Conservation (phyloP, 2,797 vertebrate species). For the Enteromius trimaculatus region DNA sequence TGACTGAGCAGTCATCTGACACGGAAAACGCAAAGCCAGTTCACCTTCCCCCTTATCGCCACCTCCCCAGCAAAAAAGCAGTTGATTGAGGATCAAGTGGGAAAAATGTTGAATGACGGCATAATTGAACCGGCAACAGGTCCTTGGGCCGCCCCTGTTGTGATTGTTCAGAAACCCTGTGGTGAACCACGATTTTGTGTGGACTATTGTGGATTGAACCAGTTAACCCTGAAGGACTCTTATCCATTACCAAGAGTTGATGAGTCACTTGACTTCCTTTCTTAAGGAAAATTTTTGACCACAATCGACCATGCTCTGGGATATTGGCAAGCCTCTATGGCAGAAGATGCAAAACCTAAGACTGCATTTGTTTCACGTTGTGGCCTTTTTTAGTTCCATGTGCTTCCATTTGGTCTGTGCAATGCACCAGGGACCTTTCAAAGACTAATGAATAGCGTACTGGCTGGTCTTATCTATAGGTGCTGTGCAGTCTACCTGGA, state of each 20-base stretch:
- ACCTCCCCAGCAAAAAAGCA: conserved; percentile 40
- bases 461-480: conserved; percentile 13
- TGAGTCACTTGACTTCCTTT: conserved; percentile 54
- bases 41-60: conserved; percentile 25
- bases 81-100: conserved; percentile 45
- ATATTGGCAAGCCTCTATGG: not conserved
- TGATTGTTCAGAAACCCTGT: conserved; percentile 38
- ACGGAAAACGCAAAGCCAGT: conserved; percentile 35
- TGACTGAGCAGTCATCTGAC: conserved; percentile 34
- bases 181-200: conserved; percentile 44
- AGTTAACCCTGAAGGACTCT: conserved; percentile 48
- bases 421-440: not conserved
- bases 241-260: conserved; percentile 45
- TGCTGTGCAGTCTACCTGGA: conserved; percentile 18
- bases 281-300: not conserved
- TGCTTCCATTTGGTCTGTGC: not conserved
- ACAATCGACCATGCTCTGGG: not conserved
- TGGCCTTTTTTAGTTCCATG: not conserved
- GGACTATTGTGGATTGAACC: conserved; percentile 41
- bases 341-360: not conserved
- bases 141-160: conserved; percentile 29
- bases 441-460: not conserved
- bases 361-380: not conserved
- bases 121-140: conserved; percentile 44
- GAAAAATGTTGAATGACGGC: conserved; percentile 42